phyloP scores from a whole-genome alignment of 2,113 vertebrate genomes.

The Lonchura striata region DNA sequence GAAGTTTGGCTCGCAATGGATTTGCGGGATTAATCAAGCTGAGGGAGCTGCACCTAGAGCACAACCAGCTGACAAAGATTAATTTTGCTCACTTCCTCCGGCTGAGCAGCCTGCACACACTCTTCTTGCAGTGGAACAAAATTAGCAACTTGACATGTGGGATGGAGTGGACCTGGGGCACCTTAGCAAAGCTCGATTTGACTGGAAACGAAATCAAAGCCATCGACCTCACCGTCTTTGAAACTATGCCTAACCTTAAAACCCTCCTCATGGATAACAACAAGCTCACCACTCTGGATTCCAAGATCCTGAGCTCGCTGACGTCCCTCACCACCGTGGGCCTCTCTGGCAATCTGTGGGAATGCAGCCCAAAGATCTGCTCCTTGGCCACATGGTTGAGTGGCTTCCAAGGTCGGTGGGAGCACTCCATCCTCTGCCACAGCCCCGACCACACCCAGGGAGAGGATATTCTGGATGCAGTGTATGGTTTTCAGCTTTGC shows the following conservation, averaged over 20 bases:
- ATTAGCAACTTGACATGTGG: conserved; percentile 95
- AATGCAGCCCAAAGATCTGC: conserved; percentile 97
- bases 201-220: conserved; percentile 94
- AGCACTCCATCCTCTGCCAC: conserved; percentile 95
- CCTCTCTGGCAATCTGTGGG: conserved; percentile 96
- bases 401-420: conserved; percentile 96
- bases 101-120: conserved; percentile 92
- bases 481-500: conserved; percentile 98
- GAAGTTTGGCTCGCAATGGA: conserved; percentile 96
- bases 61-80: conserved; percentile 98
- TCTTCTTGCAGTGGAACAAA: conserved; percentile 98
- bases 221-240: conserved; percentile 90
- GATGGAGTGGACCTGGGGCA: conserved; percentile 98
- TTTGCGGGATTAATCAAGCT: conserved; percentile 98
- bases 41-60: conserved; percentile 97
- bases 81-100: conserved; percentile 99
- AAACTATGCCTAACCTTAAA: conserved; percentile 96
- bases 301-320: conserved; percentile 88
- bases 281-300: conserved; percentile 90
- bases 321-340: conserved; percentile 87
- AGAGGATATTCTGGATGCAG: conserved; percentile 97
- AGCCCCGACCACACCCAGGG: conserved; percentile 96
- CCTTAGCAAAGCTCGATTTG: conserved; percentile 94
- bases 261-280: conserved; percentile 97
- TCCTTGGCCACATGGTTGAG: conserved; percentile 92